Conservation (phyloP, 2,113 vertebrate genomes). For the Cynopterus brachyotis region DNA sequence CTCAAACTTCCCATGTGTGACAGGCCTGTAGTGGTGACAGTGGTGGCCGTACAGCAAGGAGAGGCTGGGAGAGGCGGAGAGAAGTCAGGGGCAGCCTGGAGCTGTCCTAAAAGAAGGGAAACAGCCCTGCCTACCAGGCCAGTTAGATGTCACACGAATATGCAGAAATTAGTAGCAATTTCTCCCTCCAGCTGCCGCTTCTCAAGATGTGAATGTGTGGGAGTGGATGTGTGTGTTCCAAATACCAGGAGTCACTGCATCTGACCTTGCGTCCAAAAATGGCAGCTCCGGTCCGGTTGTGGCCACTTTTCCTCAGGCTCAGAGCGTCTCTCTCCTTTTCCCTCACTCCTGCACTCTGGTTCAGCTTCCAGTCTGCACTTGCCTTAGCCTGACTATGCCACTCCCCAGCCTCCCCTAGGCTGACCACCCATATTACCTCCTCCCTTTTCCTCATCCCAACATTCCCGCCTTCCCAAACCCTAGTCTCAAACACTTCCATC, state of each 20-base stretch:
- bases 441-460: neutral
- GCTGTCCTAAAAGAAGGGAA: neutral
- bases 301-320: neutral
- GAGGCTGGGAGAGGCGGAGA: neutral
- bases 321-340: neutral
- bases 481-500: neutral
- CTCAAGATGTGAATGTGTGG: neutral
- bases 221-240: neutral
- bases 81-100: neutral
- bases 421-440: neutral
- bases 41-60: neutral
- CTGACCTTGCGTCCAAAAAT: neutral
- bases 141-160: neutral
- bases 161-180: neutral
- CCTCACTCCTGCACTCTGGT: neutral
- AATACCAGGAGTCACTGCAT: neutral
- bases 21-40: neutral
- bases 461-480: neutral
- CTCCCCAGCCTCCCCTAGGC: neutral
- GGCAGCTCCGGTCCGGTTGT: neutral
- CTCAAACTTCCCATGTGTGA: neutral
- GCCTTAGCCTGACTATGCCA: neutral
- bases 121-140: neutral
- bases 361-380: neutral
- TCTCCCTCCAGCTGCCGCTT: neutral